Percentiles rank a stretch among this genome's conserved stretches.
These are phyloP conservation scores for Nomada flava DNA, from an alignment of 2,888 invertebrate genomes.

Conservation along the genomic window DNA sequence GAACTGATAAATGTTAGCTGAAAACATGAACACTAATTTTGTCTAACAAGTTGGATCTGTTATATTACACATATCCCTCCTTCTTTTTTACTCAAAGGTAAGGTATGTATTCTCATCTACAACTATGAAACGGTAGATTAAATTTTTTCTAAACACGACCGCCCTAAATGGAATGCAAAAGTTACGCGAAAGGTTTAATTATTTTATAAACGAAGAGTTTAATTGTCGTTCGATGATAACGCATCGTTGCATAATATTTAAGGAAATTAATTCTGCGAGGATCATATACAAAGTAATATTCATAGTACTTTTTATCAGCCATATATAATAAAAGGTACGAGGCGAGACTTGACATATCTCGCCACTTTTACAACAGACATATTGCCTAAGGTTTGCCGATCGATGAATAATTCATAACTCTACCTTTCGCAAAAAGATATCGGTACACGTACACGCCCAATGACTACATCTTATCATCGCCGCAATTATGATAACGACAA, in stretches of 20 bases:
- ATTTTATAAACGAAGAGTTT: no score
- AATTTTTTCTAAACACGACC: not conserved
- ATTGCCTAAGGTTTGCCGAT: not conserved
- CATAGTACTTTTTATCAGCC: no score
- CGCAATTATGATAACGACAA: conserved; percentile 5
- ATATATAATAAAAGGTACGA: not conserved
- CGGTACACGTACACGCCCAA: not conserved
- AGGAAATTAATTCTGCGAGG: not conserved
- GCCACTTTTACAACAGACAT: not conserved
- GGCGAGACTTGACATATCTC: not conserved
- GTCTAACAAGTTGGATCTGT: not conserved
- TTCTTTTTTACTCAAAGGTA: not conserved
- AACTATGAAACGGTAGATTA: not conserved
- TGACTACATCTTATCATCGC: conserved; percentile 7
- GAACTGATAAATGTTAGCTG: not conserved
- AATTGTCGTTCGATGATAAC: not conserved
- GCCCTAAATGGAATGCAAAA: not conserved
- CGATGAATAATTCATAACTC: conserved; percentile 18
- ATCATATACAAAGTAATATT: no score
- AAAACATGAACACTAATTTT: not conserved
- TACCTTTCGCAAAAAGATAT: not conserved
- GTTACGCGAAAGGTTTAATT: not conserved
- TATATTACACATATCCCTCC: no score
- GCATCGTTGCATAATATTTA: not conserved
- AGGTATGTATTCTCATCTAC: not conserved